Base-by-base conservation (phyloP, 2,113 vertebrate genomes). In the Daboia siamensis region DNA sequence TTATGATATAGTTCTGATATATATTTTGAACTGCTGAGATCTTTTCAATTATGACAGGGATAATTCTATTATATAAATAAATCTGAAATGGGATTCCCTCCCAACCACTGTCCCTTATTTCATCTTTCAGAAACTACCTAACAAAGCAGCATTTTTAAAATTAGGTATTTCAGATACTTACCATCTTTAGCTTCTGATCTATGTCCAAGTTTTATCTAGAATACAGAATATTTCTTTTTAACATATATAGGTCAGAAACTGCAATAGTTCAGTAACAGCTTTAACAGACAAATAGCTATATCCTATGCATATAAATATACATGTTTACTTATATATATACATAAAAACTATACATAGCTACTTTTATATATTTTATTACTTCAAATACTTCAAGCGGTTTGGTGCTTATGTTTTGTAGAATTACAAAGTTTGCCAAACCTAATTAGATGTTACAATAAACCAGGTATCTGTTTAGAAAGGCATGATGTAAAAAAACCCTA, bases 151-250 rank as follows among this genome's bases (percentile, higher is more conserved):
- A 84, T 2, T 0, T 46, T 92, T 93, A 9, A 51, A 51, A 90
- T n/a, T 55, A 33, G 57, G 11, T 39, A 86, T 52, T 95, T 89
- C 3, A 93, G 91, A 87, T 89, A 97, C 97, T 97, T 97, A 99
- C 99, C 99, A 98, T 99, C 99, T 98, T 99, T 99, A 94, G 99
- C 99, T 97, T 99, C 99, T 87, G 99, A 98, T 97, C 99, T 98
- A 96, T 99, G 99, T 44, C 99, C 99, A 95, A 99, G 98, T 94
- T 99, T 99, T 96, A 99, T 99, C 99, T 99, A 96, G 54, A 97
- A 89, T 17, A 93, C 95, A 95, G 0, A 54, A 48, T 69, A 92
- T 11, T 89, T 3, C 1, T 80, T 21, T 80, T 88, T 92, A 88
- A 15, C 20, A 55, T 74, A 55, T 57, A 24, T 1, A 92, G 11